Base-by-base conservation (phyloP, 2,888 invertebrate species). In the Drosophila borealis region DNA sequence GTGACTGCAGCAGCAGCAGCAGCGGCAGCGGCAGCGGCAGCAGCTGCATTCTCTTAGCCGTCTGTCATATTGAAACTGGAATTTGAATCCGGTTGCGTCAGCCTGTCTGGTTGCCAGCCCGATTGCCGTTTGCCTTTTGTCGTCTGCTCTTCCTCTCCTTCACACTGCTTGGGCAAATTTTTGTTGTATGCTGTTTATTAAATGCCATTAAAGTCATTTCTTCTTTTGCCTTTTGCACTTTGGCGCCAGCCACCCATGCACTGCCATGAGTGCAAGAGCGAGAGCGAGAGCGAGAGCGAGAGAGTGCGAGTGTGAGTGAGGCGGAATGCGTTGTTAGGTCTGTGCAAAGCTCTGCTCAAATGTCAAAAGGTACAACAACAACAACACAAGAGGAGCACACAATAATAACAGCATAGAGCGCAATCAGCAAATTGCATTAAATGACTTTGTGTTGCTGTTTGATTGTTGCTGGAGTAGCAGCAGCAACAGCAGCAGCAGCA, bases 401-500 rank as follows among this genome's bases (percentile, higher is more conserved):
- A 64, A 66, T 67, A 80, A 57, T 62, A 74, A 49, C 66, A 57
- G 65, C 72, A 63, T 53, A 65, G 72, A 81, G 68, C 71, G 80
- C 81, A 87, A 87, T 81, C 81, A 84, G 79, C 81, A 87, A 81
- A 81, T 84, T 87, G 88, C 85, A 81, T 87, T 81, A 81, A 87
- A 78, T 84, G 87, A 81, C 81, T 84, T 84, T 84, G 68, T 81
- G 77, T 51, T 73, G 73, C 57, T 54, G 54, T 73, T 73, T 76
- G 76, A 71, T 73, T 73, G 76, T 69, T 74, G 69, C 42, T 37
- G 71, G 39, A 62, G 70, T 41, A 55, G 48, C 54, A 45, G 33
- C 60, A 68, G 8, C 17, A 72, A 2, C 53, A 44, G 4, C 70
- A 41, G 1, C 36, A 49, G 0, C 48, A 50, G 0, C 34, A 53